Conservation (phyloP, 2,888 invertebrate species). For the Eudemis profundana region DNA sequence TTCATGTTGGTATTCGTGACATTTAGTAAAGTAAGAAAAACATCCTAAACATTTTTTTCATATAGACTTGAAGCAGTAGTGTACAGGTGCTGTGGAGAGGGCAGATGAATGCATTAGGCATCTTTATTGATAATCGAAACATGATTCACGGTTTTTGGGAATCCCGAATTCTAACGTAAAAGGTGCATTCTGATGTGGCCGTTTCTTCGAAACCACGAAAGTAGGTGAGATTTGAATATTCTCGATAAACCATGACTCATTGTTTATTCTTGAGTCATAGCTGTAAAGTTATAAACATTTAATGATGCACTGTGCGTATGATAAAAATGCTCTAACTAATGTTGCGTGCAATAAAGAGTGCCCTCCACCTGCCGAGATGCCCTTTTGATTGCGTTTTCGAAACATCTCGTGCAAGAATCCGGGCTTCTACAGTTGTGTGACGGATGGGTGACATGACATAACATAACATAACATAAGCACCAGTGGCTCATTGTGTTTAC, state of each 20-base stretch:
- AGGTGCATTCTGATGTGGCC: conserved; percentile 18
- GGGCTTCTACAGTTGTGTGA: conserved; percentile 47
- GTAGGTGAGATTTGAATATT: not conserved
- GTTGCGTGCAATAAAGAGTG: conserved; percentile 60
- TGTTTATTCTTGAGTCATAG: conserved; percentile 7
- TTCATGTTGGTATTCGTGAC: too few relatives aligned
- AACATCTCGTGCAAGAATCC: conserved; percentile 76
- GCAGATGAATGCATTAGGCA: conserved; percentile 2
- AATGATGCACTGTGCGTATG: conserved; percentile 31
- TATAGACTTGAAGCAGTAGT: too few relatives aligned
- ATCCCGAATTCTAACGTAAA: conserved; percentile 30
- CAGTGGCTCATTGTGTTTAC: too few relatives aligned
- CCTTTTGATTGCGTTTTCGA: conserved; percentile 75
- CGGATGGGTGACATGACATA: conserved; percentile 3
- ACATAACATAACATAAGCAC: too few relatives aligned
- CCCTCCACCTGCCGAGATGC: conserved; percentile 69
- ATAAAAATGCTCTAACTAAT: conserved; percentile 46
- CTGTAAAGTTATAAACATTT: conserved; percentile 26
- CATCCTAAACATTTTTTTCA: too few relatives aligned
- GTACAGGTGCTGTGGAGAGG: conserved; percentile 22
- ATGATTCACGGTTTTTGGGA: conserved; percentile 29
- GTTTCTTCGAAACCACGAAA: conserved; percentile 5
- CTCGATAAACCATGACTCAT: conserved; percentile 30
- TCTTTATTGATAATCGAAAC: conserved; percentile 9
- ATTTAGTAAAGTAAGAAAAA: too few relatives aligned